phyloP scores from a whole-genome alignment of 2,888 invertebrate genomes.

The Drosophila leonis region DNA sequence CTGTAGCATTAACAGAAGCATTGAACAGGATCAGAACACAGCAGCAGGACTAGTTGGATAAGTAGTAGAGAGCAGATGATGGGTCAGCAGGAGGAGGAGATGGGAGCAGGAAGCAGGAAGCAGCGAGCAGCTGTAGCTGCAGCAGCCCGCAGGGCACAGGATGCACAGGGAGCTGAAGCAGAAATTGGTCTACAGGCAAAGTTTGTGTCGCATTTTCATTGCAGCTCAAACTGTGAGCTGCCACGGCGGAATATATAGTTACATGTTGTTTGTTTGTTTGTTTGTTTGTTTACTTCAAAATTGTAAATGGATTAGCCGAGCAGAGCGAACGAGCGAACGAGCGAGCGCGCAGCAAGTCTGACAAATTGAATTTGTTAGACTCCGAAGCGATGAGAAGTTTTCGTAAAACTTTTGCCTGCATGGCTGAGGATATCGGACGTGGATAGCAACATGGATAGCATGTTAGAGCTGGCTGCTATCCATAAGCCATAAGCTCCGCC shows the following conservation, averaged over 20 bases:
- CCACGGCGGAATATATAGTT: slow-evolving; percentile 31
- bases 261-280: slow-evolving; percentile 65
- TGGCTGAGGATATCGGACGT: slow-evolving; percentile 73
- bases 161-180: slow-evolving; percentile 12
- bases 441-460: slow-evolving; percentile 26
- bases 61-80: not conserved
- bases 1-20: slow-evolving; percentile 1
- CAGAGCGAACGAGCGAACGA: slow-evolving; percentile 24
- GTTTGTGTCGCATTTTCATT: slow-evolving; percentile 65
- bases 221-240: slow-evolving; percentile 51
- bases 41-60: not conserved
- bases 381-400: slow-evolving; percentile 69
- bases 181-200: slow-evolving; percentile 37
- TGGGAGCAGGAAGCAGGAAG: not conserved
- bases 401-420: slow-evolving; percentile 73
- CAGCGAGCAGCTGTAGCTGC: not conserved
- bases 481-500: slow-evolving; percentile 51
- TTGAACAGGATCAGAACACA: slow-evolving; percentile 4
- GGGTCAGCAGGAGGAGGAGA: not conserved
- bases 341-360: slow-evolving; percentile 64
- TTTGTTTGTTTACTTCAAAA: slow-evolving; percentile 78
- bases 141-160: not conserved
- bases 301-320: slow-evolving; percentile 77
- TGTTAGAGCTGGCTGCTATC: slow-evolving; percentile 54
- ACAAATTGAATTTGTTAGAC: slow-evolving; percentile 78